A percentile compares a stretch with the other conserved stretches of the same genome.
phyloP scores from a whole-genome alignment of 2,888 invertebrate genomes.

The Chrysolina oricalcia region DNA sequence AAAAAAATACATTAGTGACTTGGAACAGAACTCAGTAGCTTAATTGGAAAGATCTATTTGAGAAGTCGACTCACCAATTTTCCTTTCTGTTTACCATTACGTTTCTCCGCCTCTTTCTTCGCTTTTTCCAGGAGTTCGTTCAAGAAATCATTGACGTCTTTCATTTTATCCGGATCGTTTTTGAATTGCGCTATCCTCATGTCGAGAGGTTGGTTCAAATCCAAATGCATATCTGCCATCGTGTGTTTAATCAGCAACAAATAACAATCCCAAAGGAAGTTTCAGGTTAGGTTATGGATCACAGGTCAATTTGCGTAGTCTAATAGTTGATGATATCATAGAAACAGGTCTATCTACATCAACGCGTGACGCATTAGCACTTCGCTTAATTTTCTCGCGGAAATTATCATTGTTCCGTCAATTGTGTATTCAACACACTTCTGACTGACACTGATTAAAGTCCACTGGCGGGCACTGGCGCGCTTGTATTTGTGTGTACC shows the following conservation, averaged over 20 bases:
- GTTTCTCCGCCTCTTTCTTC: conserved; percentile 66
- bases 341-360: background rate
- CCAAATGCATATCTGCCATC: conserved; percentile 66
- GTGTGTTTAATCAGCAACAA: conserved; percentile 18
- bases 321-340: background rate
- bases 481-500: background rate
- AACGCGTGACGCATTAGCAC: background rate
- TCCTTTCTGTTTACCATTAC: conserved; percentile 60
- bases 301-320: background rate
- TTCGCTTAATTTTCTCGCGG: conserved; percentile 4
- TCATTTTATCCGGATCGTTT: conserved; percentile 69
- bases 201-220: conserved; percentile 66
- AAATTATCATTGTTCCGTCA: background rate
- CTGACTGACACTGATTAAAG: conserved; percentile 19
- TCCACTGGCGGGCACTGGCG: background rate
- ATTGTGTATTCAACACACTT: background rate
- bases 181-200: conserved; percentile 68
- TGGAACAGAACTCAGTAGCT: background rate
- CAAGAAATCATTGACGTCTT: conserved; percentile 68
- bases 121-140: conserved; percentile 69
- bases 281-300: background rate
- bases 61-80: conserved; percentile 62
- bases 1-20: conserved; percentile 37
- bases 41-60: background rate
- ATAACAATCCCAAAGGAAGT: background rate